These are phyloP conservation scores for Phalanger gymnotis DNA, from an alignment of 2,797 vertebrate species.

Conservation along the genomic window DNA sequence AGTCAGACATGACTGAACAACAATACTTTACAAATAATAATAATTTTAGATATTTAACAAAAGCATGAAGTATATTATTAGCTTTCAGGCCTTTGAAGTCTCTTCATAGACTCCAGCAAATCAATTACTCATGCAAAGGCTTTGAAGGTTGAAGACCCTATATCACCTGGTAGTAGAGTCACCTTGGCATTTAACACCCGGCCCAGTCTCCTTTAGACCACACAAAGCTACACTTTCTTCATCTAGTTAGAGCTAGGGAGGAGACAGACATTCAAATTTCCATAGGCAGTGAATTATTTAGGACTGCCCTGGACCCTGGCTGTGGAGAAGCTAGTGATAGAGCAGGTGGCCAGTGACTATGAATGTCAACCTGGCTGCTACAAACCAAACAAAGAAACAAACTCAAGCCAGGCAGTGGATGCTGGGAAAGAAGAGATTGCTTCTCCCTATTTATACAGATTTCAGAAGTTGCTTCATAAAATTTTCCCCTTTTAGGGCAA, in stretches of 20 bases:
- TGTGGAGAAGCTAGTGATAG: background rate
- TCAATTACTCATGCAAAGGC: background rate
- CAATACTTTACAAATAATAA: background rate
- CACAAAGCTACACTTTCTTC: background rate
- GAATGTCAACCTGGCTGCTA: background rate
- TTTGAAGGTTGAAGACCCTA: background rate
- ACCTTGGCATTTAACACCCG: background rate
- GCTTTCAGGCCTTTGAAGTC: background rate
- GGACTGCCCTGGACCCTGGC: background rate
- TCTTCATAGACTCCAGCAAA: background rate
- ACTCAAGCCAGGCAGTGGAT: background rate
- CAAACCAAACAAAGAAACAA: background rate
- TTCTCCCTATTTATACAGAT: background rate
- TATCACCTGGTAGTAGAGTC: background rate
- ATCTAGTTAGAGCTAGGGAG: background rate
- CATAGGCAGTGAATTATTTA: background rate
- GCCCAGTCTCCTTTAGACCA: background rate
- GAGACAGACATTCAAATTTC: background rate
- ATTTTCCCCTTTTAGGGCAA: background rate
- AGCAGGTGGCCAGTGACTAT: background rate
- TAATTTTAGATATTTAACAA: background rate
- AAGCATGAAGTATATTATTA: background rate
- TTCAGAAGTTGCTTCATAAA: background rate
- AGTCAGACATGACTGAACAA: background rate
- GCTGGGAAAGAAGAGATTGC: background rate